Evolutionary conservation across 2,113 vertebrate genomes (phyloP), one percentile per base, ranked within the genome.

Genomic region (Pseudorectes ferrugineus): DNA sequence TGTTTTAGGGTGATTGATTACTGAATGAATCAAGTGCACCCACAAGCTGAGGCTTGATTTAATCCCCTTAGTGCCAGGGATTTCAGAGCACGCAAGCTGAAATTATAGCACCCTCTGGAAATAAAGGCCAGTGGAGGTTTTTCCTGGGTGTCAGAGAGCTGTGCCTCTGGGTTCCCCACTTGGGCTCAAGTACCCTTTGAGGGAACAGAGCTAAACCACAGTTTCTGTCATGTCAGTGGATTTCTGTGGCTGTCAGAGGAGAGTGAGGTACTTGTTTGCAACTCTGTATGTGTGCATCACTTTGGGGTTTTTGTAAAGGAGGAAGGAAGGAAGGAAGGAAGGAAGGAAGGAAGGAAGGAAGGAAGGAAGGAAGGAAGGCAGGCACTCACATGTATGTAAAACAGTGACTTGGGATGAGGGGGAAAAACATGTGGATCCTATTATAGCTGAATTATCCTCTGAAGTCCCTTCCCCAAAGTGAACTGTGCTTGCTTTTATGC

Each of bases 1-100:
- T 88, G 63, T 83, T 95, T 95, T 92, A 74, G 77, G 52, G 54
- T 97, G 71, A 95, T 97, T 95, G 87, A 86, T 97, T 70, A n/a
- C 65, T 83, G 62, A 76, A 96, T 19, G 33, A 93, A 94, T 73
- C 2, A 12, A 87, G 84, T 65, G 36, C 23, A 93, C 59, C 83
- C 66, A 87, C 52, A 38, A 88, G 58, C 62, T 52, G 86, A 78
- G 38, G 48, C 54, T 94, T 96, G 88, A 89, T 96, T 95, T 87
- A 94, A 45, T 95, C 33, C 51, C 63, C 33, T 76, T 62, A 67
- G 17, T 68, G 35, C 4, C 71, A 85, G 42, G 33, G 24, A 87
- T 79, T 88, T 96, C 72, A 78, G 48, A 89, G 40, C 11, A 62
- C 1, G 8, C n/a, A 82, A 67, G 19, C 36, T 66, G 33, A 79